Evolutionary conservation across 2,113 vertebrate species (phyloP), one percentile per base, ranked within the genome.

Genomic region (Tachysurus fulvidraco): DNA sequence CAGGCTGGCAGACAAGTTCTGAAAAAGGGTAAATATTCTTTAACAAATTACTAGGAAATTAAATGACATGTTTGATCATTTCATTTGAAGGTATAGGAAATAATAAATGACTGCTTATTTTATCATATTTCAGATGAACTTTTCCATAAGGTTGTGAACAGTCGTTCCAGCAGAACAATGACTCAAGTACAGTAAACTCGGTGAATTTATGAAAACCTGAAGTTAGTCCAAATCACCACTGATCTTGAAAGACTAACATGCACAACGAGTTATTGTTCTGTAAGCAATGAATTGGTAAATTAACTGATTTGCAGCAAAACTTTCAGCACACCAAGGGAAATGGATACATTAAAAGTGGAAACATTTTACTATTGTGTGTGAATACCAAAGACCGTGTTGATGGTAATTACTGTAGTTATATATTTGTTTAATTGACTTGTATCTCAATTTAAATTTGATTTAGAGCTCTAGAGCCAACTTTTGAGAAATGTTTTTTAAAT

Each of bases 141-240:
- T 54, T 95, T 95, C 90, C 90, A 93, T 67, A 94, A 93, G 88
- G 91, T 95, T 28, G 4, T 94, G 85, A 88, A 80, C 64, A 95
- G 94, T 62, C 92, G 90, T 55, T 94, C 94, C 91, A 95, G 93
- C 89, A 93, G 88, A 88, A 93, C 84, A 19, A 92, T 95, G 79
- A 89, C 59, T 67, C 84, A 52, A n/a, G 81, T 85, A 50, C 91
- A 94, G 89, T 94, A 91, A 91, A 76, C n/a, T 25, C 11, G 36
- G 52, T 23, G 10, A 23, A 62, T 55, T 59, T 81, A 57, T 44
- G 82, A 65, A 81, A 60, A 81, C 77, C 64, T 59, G 19, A 46
- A 77, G 36, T 88, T 65, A 44, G 67, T 78, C 65, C 60, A 19
- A 77, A 82, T 6, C 74, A 52, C 64, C 76, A 52, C 59, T 65